These are phyloP conservation scores for Sarcophilus harrisii DNA, from an alignment of 2,797 vertebrate genomes.

Conservation along the genomic window DNA sequence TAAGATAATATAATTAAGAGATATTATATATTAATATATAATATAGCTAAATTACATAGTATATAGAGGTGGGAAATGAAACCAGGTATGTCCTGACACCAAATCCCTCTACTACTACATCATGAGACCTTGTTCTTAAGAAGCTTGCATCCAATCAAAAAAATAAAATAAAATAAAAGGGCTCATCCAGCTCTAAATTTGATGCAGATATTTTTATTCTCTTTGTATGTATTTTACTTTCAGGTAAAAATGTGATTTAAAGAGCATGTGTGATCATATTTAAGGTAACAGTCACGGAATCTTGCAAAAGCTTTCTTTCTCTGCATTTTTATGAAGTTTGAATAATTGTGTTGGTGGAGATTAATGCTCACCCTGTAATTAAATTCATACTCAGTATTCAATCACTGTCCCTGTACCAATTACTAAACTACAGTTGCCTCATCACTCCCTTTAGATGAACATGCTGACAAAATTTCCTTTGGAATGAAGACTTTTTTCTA, in stretches of 20 bases:
- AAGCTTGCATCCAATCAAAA: too few species aligned
- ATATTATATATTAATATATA: background rate
- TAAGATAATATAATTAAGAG: background rate
- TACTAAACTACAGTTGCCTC: conserved; percentile 64
- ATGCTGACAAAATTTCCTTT: conserved; percentile 58
- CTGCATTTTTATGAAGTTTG: conserved; percentile 76
- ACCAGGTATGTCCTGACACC: background rate
- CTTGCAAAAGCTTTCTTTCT: conserved; percentile 67
- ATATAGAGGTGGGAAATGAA: background rate
- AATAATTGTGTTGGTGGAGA: conserved; percentile 76
- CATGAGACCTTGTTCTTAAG: too few species aligned
- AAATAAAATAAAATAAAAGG: background rate
- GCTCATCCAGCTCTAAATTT: background rate
- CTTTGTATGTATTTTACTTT: background rate
- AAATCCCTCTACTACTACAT: background rate
- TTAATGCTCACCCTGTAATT: conserved; percentile 75
- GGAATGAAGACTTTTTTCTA: conserved; percentile 51
- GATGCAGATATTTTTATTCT: background rate
- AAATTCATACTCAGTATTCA: conserved; percentile 69
- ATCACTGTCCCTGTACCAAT: conserved; percentile 62
- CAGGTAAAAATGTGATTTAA: background rate
- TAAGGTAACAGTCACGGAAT: conserved; percentile 67
- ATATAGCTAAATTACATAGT: background rate
- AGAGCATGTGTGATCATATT: conserved; percentile 18
- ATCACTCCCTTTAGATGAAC: conserved; percentile 40